These are phyloP conservation scores for Drosophila ananassae DNA, from an alignment of 1,140 invertebrate genomes.

Conservation along the genomic window DNA sequence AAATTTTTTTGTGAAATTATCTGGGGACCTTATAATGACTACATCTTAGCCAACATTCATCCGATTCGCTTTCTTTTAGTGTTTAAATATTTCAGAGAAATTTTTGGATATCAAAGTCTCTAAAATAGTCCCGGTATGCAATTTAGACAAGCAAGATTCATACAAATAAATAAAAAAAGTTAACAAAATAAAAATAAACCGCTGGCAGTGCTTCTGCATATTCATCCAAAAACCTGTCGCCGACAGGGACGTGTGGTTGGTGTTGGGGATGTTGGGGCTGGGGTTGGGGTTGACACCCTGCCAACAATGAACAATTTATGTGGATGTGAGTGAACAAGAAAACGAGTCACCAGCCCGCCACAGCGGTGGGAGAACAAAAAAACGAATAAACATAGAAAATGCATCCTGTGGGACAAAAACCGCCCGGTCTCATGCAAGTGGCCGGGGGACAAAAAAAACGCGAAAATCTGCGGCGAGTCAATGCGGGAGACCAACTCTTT, in stretches of 20 bases:
- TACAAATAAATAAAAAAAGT: neutral
- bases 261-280: neutral
- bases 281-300: slow-evolving; percentile 49
- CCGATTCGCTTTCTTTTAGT: too few species aligned
- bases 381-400: slow-evolving; percentile 1
- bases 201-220: neutral
- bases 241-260: slow-evolving; percentile 14
- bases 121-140: neutral
- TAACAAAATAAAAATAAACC: neutral
- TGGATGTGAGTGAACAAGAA: slow-evolving; percentile 20
- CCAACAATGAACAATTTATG: slow-evolving; percentile 61
- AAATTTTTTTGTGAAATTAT: too few species aligned
- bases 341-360: slow-evolving; percentile 6
- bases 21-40: too few species aligned
- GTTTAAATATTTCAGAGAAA: too few species aligned
- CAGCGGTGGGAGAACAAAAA: neutral
- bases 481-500: slow-evolving; percentile 49
- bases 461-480: slow-evolving; percentile 69
- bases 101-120: too few species aligned
- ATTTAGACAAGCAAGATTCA: neutral
- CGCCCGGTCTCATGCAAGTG: slow-evolving; percentile 11
- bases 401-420: slow-evolving; percentile 8
- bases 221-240: slow-evolving; percentile 7
- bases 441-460: slow-evolving; percentile 45
- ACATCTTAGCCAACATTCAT: too few species aligned